Conservation (phyloP, 2,888 invertebrate species). For the Diabrotica balteata region DNA sequence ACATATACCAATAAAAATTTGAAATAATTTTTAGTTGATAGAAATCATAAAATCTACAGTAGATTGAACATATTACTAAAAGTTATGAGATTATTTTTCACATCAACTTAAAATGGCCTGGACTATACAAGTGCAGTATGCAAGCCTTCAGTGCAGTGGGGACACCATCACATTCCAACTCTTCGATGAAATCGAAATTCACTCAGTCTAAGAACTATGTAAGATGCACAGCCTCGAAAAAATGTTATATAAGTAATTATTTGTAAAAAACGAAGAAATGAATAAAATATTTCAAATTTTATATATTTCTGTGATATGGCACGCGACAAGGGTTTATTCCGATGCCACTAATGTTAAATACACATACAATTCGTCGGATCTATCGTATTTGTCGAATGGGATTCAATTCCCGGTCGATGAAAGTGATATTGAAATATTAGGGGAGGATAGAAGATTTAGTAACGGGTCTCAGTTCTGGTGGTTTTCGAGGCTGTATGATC, state of each 20-base stretch:
- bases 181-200: conserved; percentile 40
- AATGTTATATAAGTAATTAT: conserved; percentile 7
- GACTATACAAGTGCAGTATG: conserved; percentile 17
- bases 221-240: conserved; percentile 10
- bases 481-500: conserved; percentile 72
- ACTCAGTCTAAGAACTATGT: conserved; percentile 18
- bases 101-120: neutral
- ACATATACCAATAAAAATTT: too few relatives aligned
- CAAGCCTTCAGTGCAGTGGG: conserved; percentile 23
- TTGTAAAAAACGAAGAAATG: conserved; percentile 27
- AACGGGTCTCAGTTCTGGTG: conserved; percentile 67
- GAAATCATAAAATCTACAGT: too few relatives aligned
- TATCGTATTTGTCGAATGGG: conserved; percentile 58
- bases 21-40: too few relatives aligned
- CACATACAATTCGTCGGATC: conserved; percentile 56
- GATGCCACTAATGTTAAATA: conserved; percentile 44
- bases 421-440: conserved; percentile 41
- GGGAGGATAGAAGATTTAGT: conserved; percentile 40
- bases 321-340: conserved; percentile 29
- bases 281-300: conserved; percentile 26
- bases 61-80: too few relatives aligned
- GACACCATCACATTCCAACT: conserved; percentile 19
- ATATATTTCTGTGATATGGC: conserved; percentile 37
- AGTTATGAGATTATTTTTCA: too few relatives aligned
- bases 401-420: conserved; percentile 55